These are phyloP conservation scores for Budorcas taxicolor DNA, from an alignment of 2,113 vertebrate species.

Conservation along the genomic window DNA sequence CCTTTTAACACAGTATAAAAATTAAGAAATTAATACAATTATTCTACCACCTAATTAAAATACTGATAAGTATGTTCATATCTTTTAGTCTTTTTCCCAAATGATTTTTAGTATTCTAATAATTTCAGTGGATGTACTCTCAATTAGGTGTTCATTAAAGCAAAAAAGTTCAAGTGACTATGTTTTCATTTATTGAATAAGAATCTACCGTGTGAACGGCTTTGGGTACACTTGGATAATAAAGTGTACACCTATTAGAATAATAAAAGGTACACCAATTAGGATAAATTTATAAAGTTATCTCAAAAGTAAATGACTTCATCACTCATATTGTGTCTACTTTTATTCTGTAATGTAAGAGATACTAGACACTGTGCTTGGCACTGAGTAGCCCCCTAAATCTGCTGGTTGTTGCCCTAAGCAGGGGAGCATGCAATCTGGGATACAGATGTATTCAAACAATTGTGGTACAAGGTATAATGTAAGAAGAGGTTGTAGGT, in stretches of 20 bases:
- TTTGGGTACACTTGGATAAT: not conserved
- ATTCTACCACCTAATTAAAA: not conserved
- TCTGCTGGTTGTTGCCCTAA: not conserved
- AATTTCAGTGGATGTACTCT: not conserved
- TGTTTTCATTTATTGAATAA: not conserved
- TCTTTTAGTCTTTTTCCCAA: not conserved
- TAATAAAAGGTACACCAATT: not conserved
- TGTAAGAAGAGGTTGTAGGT: not conserved
- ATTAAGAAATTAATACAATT: not conserved
- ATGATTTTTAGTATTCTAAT: not conserved
- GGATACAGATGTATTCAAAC: not conserved
- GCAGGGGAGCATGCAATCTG: not conserved
- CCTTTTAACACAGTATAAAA: not conserved
- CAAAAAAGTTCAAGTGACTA: not conserved
- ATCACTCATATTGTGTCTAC: not conserved
- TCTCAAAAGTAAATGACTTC: not conserved
- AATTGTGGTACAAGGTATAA: not conserved
- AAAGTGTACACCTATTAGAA: not conserved
- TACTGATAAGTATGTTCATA: not conserved
- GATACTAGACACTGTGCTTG: not conserved
- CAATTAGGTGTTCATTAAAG: not conserved
- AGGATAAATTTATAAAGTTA: not conserved
- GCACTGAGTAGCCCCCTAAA: not conserved
- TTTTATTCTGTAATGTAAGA: not conserved
- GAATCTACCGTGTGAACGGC: not conserved